Conservation (phyloP, 2,888 invertebrate genomes). For the Actias luna region DNA sequence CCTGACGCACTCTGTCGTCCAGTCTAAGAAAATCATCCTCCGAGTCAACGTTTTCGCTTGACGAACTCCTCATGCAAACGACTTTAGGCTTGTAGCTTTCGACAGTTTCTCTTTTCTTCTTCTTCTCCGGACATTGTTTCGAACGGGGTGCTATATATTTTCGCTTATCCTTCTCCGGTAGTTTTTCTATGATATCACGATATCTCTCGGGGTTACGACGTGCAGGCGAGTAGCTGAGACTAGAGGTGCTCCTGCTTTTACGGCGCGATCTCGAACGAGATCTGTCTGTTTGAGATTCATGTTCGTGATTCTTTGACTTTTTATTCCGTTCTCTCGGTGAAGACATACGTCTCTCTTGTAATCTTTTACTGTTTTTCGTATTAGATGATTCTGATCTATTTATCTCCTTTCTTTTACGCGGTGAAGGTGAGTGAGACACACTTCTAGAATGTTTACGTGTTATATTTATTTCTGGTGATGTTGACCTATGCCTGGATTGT, state of each 20-base stretch:
- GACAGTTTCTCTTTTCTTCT: constrained; percentile 42
- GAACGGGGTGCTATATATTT: constrained; percentile 74
- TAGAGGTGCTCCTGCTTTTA: constrained; percentile 77
- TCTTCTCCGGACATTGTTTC: constrained; percentile 58
- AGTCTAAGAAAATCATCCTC: constrained; percentile 78
- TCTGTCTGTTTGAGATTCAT: constrained; percentile 43
- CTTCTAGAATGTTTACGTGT: constrained; percentile 35
- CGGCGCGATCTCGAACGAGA: constrained; percentile 52
- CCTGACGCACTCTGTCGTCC: constrained; percentile 76
- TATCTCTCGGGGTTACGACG: constrained; percentile 86
- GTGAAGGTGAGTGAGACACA: constrained; percentile 53
- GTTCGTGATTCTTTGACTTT: constrained; percentile 39
- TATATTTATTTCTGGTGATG: constrained; percentile 18
- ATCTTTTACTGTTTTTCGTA: constrained; percentile 44
- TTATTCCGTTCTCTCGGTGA: constrained; percentile 41
- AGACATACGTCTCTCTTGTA: constrained; percentile 38
- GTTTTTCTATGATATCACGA: constrained; percentile 82
- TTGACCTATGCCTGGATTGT: constrained; percentile 31
- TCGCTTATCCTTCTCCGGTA: constrained; percentile 80
- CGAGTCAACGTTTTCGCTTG: constrained; percentile 81
- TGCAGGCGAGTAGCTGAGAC: constrained; percentile 86
- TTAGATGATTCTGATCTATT: constrained; percentile 43
- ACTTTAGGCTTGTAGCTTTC: constrained; percentile 59
- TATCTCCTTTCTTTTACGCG: constrained; percentile 30
- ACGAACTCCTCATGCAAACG: constrained; percentile 82